These are phyloP conservation scores for Pogonognathellus flavescens DNA, from an alignment of 1,140 invertebrate genomes.

Conservation along the genomic window DNA sequence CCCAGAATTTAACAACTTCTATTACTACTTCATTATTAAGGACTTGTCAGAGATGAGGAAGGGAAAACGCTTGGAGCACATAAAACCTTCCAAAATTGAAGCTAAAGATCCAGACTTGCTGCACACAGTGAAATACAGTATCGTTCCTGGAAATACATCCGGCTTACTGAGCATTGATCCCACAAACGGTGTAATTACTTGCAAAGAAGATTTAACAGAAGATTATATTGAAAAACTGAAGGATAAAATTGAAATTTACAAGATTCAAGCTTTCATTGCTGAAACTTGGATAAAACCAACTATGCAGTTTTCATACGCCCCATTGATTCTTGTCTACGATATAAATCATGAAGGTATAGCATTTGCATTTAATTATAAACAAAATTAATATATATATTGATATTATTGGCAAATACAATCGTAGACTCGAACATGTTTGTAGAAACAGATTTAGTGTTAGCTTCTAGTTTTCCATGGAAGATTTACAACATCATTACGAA, in stretches of 20 bases:
- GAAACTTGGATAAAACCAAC: constrained; percentile 7
- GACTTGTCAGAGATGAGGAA: not conserved
- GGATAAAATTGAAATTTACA: not conserved
- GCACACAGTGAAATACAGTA: not conserved
- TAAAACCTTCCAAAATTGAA: not conserved
- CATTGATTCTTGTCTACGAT: not conserved
- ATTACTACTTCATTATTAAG: not conserved
- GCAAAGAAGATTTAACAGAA: not conserved
- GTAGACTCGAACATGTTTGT: too few relatives aligned
- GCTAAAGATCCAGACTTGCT: constrained; percentile 7
- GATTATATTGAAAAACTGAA: not conserved
- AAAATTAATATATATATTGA: too few relatives aligned
- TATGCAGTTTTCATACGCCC: not conserved
- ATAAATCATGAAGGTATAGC: not conserved
- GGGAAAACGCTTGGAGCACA: not conserved
- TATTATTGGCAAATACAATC: too few relatives aligned
- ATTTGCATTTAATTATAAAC: not conserved
- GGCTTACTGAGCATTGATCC: constrained; percentile 6
- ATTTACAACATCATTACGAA: too few relatives aligned
- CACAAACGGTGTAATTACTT: not conserved
- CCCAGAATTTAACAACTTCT: not conserved
- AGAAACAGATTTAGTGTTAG: too few relatives aligned
- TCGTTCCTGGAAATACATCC: not conserved
- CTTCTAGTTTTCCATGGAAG: too few relatives aligned
- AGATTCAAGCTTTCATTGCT: not conserved